Conservation (phyloP, 2,113 vertebrate genomes). For the Tiliqua scincoides region DNA sequence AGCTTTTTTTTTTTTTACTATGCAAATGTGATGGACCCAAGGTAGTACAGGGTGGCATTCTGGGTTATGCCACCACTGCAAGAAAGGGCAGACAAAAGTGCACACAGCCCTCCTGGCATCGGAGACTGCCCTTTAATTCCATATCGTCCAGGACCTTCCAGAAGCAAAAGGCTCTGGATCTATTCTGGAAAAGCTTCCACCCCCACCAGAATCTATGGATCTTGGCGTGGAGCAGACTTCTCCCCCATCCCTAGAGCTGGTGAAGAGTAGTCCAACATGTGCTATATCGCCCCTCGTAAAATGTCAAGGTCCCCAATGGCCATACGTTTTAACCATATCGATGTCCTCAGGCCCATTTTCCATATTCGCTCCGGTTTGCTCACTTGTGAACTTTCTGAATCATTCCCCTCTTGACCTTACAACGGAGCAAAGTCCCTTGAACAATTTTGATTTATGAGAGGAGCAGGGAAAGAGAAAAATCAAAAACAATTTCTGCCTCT, state of each 20-base stretch:
- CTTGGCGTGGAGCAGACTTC: no score
- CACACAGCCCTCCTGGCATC: no score
- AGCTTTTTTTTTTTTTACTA: no score
- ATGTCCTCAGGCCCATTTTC: constrained; percentile 2
- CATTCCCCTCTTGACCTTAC: constrained; percentile 27
- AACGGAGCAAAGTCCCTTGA: constrained; percentile 8
- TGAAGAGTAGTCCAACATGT: not conserved
- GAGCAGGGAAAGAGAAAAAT: not conserved
- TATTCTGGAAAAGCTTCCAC: not conserved
- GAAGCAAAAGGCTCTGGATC: not conserved
- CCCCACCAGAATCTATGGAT: no score
- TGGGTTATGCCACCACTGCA: no score
- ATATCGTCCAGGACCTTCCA: not conserved
- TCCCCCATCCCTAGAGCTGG: not conserved
- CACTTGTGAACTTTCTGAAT: constrained; percentile 8
- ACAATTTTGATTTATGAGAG: constrained; percentile 16
- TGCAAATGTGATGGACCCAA: no score
- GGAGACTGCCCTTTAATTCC: no score
- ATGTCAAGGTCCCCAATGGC: not conserved
- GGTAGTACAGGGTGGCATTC: no score
- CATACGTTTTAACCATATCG: not conserved
- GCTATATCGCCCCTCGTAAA: not conserved
- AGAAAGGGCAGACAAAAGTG: no score
- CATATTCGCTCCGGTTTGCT: not conserved
- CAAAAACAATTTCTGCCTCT: not conserved